Conservation (phyloP, 2,113 vertebrate species). For the Atlantisia rogersi region DNA sequence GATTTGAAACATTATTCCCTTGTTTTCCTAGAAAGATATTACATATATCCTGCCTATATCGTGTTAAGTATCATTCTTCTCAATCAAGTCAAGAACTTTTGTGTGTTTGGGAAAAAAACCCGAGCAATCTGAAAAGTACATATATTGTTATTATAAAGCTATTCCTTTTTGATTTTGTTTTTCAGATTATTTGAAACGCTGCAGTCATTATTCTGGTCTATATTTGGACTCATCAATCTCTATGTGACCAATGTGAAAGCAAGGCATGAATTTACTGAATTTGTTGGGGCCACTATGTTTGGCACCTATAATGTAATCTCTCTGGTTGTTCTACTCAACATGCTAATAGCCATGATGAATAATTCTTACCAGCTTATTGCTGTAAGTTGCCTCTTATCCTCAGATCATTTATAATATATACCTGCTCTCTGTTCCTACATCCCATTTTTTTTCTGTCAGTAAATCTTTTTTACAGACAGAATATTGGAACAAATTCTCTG, state of each 20-base stretch:
- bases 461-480: not conserved
- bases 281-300: slow-evolving; percentile 97
- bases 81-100: not conserved
- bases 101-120: not conserved
- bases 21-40: not conserved
- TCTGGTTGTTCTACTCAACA: slow-evolving; percentile 97
- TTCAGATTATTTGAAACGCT: slow-evolving; percentile 93
- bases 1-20: not conserved
- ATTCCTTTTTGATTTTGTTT: slow-evolving; percentile 16
- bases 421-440: not conserved
- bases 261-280: slow-evolving; percentile 92
- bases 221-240: slow-evolving; percentile 95
- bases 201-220: slow-evolving; percentile 97
- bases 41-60: not conserved
- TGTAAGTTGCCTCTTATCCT: slow-evolving; percentile 79
- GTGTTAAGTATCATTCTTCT: not conserved
- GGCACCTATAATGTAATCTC: slow-evolving; percentile 98
- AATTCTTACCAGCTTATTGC: slow-evolving; percentile 99
- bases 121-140: not conserved
- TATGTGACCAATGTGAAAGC: slow-evolving; percentile 93
- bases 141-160: not conserved
- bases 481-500: not conserved
- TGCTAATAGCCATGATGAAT: slow-evolving; percentile 99
- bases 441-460: not conserved
- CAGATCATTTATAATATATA: not conserved